Evolutionary conservation across 1,140 invertebrate species (phyloP).

Genomic region (Hyles vespertilio): DNA sequence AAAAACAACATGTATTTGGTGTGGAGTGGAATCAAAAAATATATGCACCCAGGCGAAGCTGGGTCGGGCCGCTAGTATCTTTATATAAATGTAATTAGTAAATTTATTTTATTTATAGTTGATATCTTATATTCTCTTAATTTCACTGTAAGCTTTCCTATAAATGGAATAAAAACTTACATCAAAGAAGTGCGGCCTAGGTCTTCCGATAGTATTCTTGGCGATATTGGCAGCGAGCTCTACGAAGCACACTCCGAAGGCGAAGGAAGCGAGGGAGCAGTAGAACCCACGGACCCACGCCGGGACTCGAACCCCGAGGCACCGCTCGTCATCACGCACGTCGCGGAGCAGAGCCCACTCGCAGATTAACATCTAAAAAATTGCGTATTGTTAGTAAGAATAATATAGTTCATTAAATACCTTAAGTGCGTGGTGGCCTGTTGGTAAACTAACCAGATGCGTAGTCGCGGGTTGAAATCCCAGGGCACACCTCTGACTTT

Average conservation of each 20-base stretch:
- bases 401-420: too few species aligned
- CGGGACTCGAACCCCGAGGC: slow-evolving; percentile 78
- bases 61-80: too few species aligned
- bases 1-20: too few species aligned
- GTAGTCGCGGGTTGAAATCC: too few species aligned
- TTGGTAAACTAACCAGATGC: too few species aligned
- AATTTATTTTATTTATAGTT: not conserved
- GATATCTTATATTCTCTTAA: not conserved
- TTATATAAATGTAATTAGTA: too few species aligned
- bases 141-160: too few species aligned
- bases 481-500: too few species aligned
- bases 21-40: too few species aligned
- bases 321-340: slow-evolving; percentile 44
- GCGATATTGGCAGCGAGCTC: slow-evolving; percentile 91
- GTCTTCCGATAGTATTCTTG: slow-evolving; percentile 92
- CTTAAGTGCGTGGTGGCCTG: too few species aligned
- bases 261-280: slow-evolving; percentile 83
- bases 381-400: too few species aligned
- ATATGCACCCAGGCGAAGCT: too few species aligned
- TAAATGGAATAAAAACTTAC: slow-evolving; percentile 42
- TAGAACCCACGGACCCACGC: slow-evolving; percentile 83
- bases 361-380: slow-evolving; percentile 77
- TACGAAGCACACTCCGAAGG: slow-evolving; percentile 86
- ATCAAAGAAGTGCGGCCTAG: slow-evolving; percentile 93
- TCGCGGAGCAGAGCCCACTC: slow-evolving; percentile 77